Evolutionary conservation across 2,888 invertebrate species (phyloP), one percentile per base, ranked within the genome.

Genomic region (Synergus itoensis): DNA sequence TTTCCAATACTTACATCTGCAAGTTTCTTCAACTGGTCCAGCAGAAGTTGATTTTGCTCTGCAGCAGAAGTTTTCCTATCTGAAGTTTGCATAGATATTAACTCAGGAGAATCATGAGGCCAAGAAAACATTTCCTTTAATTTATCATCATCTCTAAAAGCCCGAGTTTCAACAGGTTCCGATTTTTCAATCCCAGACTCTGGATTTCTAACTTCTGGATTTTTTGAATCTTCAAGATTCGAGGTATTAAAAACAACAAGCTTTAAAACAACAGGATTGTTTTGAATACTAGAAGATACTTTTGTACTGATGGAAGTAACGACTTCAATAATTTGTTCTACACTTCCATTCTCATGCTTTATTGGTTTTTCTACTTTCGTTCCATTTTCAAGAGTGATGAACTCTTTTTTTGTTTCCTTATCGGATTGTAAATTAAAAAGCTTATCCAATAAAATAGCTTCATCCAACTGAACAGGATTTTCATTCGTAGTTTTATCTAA

Each of bases 261-360:
- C 62, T 89, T 89, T 11, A 91, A 75, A 0, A 89, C 82, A 16
- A 90, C 83, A 8, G 88, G 87, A 43, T 89, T 89, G 7, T 85
- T 87, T 45, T 89, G 87, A 0, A 90, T 77, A 57, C 86, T 90
- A 0, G 91, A 89, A 0, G 91, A 91, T 4, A 92, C 88, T 80
- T 89, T 91, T 0, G 91, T 92, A 69, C 92, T 92, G n/a, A 92
- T 90, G 4, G 92, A 92, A 0, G 92, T 92, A 0, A 92, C 92
- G 0, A 92, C 91, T 79, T 92, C 91, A 0, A 92, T 90, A 62
- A 92, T 91, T 53, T 91, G 90, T 63, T 91, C 89, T 3, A 90
- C 84, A 7, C 82, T 84, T 1, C 84, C 81, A 4, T 77, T 80
- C 36, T 76, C 81, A 76, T 62, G 79, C 36, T 62, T 78, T 8